Evolutionary conservation across 1,140 invertebrate species (phyloP).

Genomic region (Drosophila elegans): DNA sequence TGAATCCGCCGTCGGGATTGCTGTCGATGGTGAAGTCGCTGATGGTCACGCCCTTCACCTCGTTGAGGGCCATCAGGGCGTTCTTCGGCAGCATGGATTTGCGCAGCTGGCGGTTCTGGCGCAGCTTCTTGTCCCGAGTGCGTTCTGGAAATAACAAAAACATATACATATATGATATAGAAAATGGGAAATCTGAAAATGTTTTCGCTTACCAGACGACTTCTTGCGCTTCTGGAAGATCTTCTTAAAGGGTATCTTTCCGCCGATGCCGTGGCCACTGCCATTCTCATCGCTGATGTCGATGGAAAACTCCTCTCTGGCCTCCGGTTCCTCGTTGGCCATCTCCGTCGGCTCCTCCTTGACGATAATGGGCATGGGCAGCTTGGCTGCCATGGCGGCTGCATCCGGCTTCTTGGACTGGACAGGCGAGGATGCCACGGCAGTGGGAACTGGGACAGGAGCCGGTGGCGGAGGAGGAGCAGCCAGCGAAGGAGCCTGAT

Average conservation of each 20-base stretch:
- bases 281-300: conserved; percentile 32
- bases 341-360: conserved; percentile 38
- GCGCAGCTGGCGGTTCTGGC: conserved; percentile 89
- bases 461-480: not conserved
- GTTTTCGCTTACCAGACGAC: conserved; percentile 70
- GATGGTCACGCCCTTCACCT: conserved; percentile 87
- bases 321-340: not conserved
- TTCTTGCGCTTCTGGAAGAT: conserved; percentile 82
- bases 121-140: conserved; percentile 86
- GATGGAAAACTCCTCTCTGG: not conserved
- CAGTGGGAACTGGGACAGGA: not conserved
- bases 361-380: conserved; percentile 34
- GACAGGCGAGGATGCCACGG: too few relatives aligned
- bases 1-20: conserved; percentile 74
- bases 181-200: not conserved
- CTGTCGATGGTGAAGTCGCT: conserved; percentile 80
- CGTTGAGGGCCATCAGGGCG: conserved; percentile 94
- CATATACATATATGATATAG: not conserved
- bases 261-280: conserved; percentile 18
- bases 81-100: conserved; percentile 92
- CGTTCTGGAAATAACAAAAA: conserved; percentile 48
- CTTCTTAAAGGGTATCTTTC: conserved; percentile 80
- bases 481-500: not conserved
- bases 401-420: not conserved
- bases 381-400: not conserved